phyloP scores from a whole-genome alignment of 2,797 vertebrate species.

The Scolopax bukidnonensis region DNA sequence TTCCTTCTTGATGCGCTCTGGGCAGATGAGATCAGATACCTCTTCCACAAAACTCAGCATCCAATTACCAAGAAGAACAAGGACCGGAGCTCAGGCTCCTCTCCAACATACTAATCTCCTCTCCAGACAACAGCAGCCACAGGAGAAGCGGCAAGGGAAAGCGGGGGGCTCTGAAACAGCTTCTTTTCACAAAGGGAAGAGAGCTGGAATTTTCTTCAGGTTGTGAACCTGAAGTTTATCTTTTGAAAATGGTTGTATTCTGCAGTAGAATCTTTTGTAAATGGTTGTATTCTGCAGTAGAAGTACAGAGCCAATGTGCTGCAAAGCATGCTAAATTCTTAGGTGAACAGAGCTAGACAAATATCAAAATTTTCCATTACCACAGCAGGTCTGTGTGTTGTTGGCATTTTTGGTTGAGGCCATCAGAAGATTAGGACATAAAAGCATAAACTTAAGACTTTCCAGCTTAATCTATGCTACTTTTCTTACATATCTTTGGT shows the following conservation, averaged over 20 bases:
- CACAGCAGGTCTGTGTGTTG: neutral
- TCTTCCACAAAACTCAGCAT: neutral
- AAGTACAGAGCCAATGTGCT: neutral
- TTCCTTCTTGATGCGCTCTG: neutral
- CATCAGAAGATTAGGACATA: neutral
- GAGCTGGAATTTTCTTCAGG: neutral
- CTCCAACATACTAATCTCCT: neutral
- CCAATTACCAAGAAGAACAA: slow-evolving; percentile 1
- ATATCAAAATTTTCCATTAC: neutral
- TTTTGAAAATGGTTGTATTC: too few species aligned
- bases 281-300: neutral
- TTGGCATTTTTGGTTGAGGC: neutral
- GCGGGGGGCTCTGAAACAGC: neutral
- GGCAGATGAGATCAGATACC: neutral
- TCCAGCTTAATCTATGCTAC: neutral
- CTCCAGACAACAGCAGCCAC: neutral
- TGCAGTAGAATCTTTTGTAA: neutral
- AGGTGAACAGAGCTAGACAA: neutral
- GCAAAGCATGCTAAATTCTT: neutral
- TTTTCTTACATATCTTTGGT: neutral
- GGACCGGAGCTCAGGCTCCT: neutral
- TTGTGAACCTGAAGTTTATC: neutral
- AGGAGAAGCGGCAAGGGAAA: neutral
- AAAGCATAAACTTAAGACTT: neutral
- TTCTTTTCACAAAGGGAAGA: neutral